A percentile compares a stretch with the other conserved stretches of the same genome.
Conservation (phyloP, 2,113 vertebrate genomes). For the Cheirogaleus medius region DNA sequence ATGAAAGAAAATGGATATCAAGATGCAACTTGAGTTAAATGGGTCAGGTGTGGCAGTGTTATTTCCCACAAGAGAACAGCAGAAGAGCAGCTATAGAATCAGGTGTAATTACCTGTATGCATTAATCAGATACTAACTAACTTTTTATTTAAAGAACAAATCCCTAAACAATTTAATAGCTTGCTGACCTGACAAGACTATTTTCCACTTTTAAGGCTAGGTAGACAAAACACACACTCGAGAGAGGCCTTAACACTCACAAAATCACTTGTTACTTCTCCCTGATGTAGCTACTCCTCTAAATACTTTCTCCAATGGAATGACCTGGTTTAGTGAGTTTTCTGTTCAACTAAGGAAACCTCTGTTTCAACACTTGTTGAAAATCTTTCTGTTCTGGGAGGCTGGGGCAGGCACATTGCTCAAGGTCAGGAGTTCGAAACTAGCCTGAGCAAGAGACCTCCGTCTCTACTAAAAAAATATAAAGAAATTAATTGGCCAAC, state of each 20-base stretch:
- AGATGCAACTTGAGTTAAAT: conserved; percentile 34
- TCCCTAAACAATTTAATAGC: conserved; percentile 43
- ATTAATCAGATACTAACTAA: conserved; percentile 56
- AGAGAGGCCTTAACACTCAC: neutral
- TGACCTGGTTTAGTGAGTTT: neutral
- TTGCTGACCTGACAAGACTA: conserved; percentile 18
- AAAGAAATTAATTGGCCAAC: too few relatives aligned
- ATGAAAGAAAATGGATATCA: conserved; percentile 6
- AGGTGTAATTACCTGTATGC: conserved; percentile 53
- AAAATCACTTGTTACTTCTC: neutral
- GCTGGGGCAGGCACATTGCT: too few relatives aligned
- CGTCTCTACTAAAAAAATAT: too few relatives aligned
- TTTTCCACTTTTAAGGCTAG: conserved; percentile 2
- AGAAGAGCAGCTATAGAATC: conserved; percentile 32
- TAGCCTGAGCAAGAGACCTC: too few relatives aligned
- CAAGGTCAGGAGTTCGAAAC: too few relatives aligned
- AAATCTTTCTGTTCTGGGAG: neutral
- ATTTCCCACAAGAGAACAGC: conserved; percentile 36
- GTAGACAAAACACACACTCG: neutral
- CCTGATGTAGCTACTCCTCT: neutral
- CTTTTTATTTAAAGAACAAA: conserved; percentile 67
- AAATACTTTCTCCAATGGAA: conserved; percentile 7
- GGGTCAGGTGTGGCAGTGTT: conserved; percentile 47
- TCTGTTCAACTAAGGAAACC: conserved; percentile 18
- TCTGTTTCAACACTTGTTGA: neutral